Conservation (phyloP, 2,888 invertebrate species). For the Hemicrepidius hirtus region DNA sequence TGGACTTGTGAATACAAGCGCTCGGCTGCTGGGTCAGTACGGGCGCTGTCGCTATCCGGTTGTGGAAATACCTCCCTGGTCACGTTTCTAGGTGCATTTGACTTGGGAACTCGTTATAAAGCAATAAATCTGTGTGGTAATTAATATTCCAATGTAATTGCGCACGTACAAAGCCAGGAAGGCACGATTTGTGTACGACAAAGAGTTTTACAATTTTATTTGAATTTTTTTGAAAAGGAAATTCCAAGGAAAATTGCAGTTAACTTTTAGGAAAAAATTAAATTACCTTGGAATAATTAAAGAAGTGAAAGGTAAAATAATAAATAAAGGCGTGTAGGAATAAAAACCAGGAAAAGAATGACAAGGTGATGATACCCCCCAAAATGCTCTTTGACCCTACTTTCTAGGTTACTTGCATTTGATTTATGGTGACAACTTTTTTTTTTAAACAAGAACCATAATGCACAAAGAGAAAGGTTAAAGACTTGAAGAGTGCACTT, state of each 20-base stretch:
- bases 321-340: neutral
- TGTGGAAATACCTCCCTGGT: too few relatives aligned
- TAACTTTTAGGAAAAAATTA: too few relatives aligned
- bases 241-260: too few relatives aligned
- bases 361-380: neutral
- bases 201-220: neutral
- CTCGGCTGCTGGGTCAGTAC: too few relatives aligned
- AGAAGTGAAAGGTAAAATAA: too few relatives aligned
- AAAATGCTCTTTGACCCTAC: slow-evolving; percentile 11
- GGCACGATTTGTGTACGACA: neutral
- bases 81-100: too few relatives aligned
- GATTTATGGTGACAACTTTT: neutral
- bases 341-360: neutral
- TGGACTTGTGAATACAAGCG: too few relatives aligned
- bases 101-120: neutral
- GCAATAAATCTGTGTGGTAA: neutral
- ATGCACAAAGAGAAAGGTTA: slow-evolving; percentile 37
- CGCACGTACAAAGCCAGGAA: slow-evolving; percentile 2
- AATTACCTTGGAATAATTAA: too few relatives aligned
- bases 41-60: too few relatives aligned
- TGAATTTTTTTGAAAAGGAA: too few relatives aligned
- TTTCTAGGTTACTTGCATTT: slow-evolving; percentile 7
- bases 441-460: too few relatives aligned
- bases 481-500: slow-evolving; percentile 47
- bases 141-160: slow-evolving; percentile 2